phyloP scores from a whole-genome alignment of 1,140 invertebrate genomes.

The Drosophila bipectinata region DNA sequence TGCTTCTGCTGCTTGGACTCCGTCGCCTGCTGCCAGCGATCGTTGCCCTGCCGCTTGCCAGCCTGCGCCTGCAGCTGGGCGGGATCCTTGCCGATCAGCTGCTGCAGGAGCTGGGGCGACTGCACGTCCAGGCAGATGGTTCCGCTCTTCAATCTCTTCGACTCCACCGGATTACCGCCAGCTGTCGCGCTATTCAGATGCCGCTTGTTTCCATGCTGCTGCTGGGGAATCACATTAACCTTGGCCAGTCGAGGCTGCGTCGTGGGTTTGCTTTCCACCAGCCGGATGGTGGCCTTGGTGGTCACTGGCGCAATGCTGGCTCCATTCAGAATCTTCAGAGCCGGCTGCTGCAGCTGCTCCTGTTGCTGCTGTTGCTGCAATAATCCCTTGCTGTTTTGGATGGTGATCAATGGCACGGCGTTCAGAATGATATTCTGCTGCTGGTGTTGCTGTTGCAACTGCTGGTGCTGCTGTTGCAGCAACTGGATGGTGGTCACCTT shows the following conservation, averaged over 20 bases:
- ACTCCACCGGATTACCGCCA: conserved; percentile 52
- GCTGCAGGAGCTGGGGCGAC: conserved; percentile 70
- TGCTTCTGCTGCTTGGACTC: conserved; percentile 60
- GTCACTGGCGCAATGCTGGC: conserved; percentile 46
- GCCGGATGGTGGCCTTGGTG: conserved; percentile 64
- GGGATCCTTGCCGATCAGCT: conserved; percentile 62
- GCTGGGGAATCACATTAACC: conserved; percentile 44
- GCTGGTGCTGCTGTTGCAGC: conserved; percentile 58
- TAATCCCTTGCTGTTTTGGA: conserved; percentile 70
- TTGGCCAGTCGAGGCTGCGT: conserved; percentile 36
- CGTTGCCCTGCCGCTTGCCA: conserved; percentile 44
- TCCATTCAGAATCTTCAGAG: conserved; percentile 64
- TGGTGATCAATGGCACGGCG: conserved; percentile 81
- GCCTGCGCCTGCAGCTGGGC: conserved; percentile 39
- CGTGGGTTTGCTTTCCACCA: conserved; percentile 61
- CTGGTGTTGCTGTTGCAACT: conserved; percentile 55
- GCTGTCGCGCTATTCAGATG: conserved; percentile 58
- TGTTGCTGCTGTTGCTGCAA: conserved; percentile 51
- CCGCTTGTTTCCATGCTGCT: conserved; percentile 70
- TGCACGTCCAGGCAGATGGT: conserved; percentile 57
- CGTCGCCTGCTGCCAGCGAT: conserved; percentile 58
- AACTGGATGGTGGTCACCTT: conserved; percentile 58
- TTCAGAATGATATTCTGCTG: conserved; percentile 77
- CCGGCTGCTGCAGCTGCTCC: conserved; percentile 60
- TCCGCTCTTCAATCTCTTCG: conserved; percentile 74